A percentile compares a stretch with the other conserved stretches of the same genome.
These are phyloP conservation scores for Orthochromis malagaraziensis DNA, from an alignment of 2,113 vertebrate species.

Conservation along the genomic window DNA sequence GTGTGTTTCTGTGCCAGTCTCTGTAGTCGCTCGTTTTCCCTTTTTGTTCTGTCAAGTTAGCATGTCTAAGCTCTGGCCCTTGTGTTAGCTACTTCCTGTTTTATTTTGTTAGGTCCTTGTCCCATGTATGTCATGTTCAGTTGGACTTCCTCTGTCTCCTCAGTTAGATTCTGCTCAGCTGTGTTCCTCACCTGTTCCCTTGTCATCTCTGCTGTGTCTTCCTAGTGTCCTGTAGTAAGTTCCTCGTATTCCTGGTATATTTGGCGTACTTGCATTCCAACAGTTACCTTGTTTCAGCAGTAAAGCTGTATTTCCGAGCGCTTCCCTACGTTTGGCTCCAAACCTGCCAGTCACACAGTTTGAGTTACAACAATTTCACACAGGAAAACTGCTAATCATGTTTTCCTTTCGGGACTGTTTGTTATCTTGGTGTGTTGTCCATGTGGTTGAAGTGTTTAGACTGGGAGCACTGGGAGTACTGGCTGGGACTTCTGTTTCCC, in stretches of 20 bases:
- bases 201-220: neutral
- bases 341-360: neutral
- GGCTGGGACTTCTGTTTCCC: neutral
- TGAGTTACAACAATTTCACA: neutral
- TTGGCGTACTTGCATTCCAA: neutral
- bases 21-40: neutral
- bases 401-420: fast-evolving
- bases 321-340: neutral
- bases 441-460: neutral
- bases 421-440: neutral
- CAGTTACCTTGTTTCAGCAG: neutral
- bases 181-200: neutral
- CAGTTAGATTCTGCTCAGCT: neutral
- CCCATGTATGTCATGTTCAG: neutral
- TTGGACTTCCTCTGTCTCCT: neutral
- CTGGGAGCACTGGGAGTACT: neutral
- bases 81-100: neutral
- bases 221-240: neutral
- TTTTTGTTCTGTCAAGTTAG: neutral
- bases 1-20: neutral
- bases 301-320: neutral
- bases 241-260: neutral
- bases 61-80: neutral
- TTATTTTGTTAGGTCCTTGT: neutral
- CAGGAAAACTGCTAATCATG: neutral